Base-by-base conservation (phyloP, 1,140 invertebrate genomes). In the Probaryconus sp. region DNA sequence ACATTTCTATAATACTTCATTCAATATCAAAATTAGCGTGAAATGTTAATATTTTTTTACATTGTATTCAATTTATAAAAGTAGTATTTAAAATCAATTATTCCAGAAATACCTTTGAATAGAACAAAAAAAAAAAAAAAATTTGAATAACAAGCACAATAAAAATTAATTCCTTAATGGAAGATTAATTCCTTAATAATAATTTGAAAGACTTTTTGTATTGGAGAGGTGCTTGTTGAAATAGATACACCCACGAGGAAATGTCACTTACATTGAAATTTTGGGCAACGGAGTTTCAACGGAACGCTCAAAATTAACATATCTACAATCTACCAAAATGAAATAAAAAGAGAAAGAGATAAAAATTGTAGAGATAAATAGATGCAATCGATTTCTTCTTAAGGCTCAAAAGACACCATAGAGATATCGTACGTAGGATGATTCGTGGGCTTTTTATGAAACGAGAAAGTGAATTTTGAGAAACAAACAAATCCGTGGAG, bases 111-210 rank as follows among this genome's bases (percentile, higher is more conserved):
- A 14, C 24, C 51, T n/a, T 24, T 3, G 26, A 24, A 3, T 24
- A 3, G 1, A 20, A 13, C 16, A 43, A 51, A 47, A 51, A 51
- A 37, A 24, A 17, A 11, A 0, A 1, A 21, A 38, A 51, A 17
- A 61, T 70, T 60, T 51, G 55, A 69, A 60, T 69, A 51, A 69
- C 53, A 53, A 60, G n/a, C n/a, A n/a, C n/a, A n/a, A 56, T 69
- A 37, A 51, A 58, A 20, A 18, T 42, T 53, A 2, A 13, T 21
- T 30, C 31, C 35, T 53, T 55, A 55, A 53, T 45, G 20, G 37
- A 40, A 31, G 40, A 55, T 53, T n/a, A n/a, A n/a, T n/a, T n/a
- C n/a, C n/a, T 70, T 61, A 61, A 70, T 70, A 61, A 61, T 70
- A 55, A 53, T 70, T 61, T n/a, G 26, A 60, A n/a, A n/a, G 0